phyloP scores from a whole-genome alignment of 2,797 vertebrate species.

The Alauda arvensis region DNA sequence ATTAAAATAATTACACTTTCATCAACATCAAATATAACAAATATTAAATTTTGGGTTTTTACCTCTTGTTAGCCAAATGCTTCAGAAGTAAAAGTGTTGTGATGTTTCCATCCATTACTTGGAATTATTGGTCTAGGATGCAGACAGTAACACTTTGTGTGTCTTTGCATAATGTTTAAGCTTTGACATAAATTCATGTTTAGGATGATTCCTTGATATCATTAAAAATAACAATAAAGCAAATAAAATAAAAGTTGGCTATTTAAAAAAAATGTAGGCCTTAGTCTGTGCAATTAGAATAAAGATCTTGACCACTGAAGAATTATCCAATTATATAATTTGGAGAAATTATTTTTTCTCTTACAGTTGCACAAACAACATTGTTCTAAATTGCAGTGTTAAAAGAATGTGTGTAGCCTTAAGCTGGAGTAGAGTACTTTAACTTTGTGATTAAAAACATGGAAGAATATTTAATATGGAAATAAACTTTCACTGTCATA shows the following conservation, averaged over 20 bases:
- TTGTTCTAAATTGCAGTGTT: not conserved
- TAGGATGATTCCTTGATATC: not conserved
- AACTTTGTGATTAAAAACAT: slow-evolving; percentile 52
- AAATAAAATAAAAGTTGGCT: not conserved
- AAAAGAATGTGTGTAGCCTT: not conserved
- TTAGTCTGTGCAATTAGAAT: not conserved
- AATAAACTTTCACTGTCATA: slow-evolving; percentile 41
- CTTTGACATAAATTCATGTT: not conserved
- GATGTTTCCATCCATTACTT: not conserved
- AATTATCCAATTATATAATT: not conserved
- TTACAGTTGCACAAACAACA: not conserved
- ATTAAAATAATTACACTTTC: not conserved
- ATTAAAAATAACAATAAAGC: not conserved
- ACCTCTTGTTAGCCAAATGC: not conserved
- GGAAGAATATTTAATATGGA: slow-evolving; percentile 21
- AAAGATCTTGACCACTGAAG: not conserved
- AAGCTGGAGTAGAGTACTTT: not conserved
- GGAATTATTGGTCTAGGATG: not conserved
- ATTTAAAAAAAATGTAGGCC: accelerated
- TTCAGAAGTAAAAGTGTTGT: not conserved
- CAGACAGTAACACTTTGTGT: not conserved
- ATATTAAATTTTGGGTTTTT: not conserved
- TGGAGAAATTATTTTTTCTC: not conserved
- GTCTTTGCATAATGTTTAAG: not conserved
- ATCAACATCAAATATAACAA: not conserved